Evolutionary conservation across 2,797 vertebrate genomes (phyloP).

Genomic region (Chelon labrosus): DNA sequence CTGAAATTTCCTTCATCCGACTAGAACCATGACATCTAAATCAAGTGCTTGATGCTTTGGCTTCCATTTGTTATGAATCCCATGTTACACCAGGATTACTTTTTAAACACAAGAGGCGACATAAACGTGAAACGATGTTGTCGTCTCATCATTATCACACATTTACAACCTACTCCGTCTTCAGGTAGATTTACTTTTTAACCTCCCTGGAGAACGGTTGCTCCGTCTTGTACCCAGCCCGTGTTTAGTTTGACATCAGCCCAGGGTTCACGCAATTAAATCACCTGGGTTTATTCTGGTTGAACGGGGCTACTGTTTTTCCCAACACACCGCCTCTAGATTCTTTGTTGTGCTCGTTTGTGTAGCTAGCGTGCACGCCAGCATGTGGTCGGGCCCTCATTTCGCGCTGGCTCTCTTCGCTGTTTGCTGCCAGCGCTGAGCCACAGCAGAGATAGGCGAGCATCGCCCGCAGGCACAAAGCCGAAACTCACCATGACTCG

Average conservation of each 20-base stretch:
- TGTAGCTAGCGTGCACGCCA: slow-evolving; percentile 19
- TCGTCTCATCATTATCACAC: too few species aligned
- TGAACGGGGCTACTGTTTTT: not conserved
- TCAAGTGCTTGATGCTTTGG: too few species aligned
- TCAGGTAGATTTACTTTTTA: too few species aligned
- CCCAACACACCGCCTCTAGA: not conserved
- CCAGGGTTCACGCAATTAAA: not conserved
- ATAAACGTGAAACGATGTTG: too few species aligned
- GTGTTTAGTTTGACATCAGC: not conserved
- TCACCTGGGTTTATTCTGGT: slow-evolving; percentile 1
- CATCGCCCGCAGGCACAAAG: slow-evolving; percentile 48
- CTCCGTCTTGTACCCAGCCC: not conserved
- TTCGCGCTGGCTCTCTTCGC: slow-evolving; percentile 27
- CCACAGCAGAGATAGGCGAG: slow-evolving; percentile 33
- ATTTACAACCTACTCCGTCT: too few species aligned
- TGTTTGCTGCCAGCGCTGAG: slow-evolving; percentile 34
- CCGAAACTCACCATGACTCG: slow-evolving; percentile 36
- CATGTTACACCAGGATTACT: too few species aligned
- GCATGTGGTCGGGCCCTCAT: slow-evolving; percentile 34
- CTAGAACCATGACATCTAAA: too few species aligned
- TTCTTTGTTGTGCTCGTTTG: slow-evolving; percentile 34
- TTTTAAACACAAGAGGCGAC: too few species aligned
- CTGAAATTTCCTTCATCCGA: too few species aligned
- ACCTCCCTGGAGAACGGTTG: not conserved
- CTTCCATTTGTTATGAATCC: too few species aligned